Evolutionary conservation across 2,888 invertebrate genomes (phyloP).

Genomic region (Mantis religiosa): DNA sequence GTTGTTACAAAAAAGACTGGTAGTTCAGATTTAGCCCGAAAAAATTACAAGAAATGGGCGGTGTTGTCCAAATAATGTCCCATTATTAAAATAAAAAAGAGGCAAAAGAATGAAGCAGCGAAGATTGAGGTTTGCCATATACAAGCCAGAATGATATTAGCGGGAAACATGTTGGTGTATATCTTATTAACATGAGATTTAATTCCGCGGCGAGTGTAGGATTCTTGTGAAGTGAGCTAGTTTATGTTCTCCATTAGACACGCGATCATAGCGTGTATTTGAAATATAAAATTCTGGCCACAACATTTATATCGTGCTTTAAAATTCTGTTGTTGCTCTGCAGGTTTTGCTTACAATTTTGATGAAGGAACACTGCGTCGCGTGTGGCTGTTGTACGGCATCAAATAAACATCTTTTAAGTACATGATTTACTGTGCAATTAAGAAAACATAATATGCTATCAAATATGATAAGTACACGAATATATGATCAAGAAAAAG

Average conservation of each 20-base stretch:
- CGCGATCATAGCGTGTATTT: not conserved
- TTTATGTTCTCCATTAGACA: not conserved
- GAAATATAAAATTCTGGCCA: not conserved
- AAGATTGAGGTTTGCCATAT: not conserved
- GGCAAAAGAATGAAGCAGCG: not conserved
- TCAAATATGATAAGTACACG: too few relatives aligned
- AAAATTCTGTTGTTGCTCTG: not conserved
- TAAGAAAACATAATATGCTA: too few relatives aligned
- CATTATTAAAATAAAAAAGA: not conserved
- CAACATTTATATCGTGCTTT: not conserved
- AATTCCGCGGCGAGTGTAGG: not conserved
- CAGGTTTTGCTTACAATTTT: not conserved
- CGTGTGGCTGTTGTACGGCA: too few relatives aligned
- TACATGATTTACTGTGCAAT: too few relatives aligned
- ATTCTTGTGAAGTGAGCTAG: not conserved
- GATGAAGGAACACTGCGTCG: too few relatives aligned
- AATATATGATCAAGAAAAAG: too few relatives aligned
- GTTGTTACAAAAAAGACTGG: not conserved
- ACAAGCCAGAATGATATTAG: not conserved
- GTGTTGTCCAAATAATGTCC: not conserved
- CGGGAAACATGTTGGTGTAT: not conserved
- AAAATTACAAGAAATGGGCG: not conserved
- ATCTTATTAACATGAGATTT: not conserved
- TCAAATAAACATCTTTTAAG: too few relatives aligned
- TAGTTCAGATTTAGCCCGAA: not conserved